Conservation (phyloP, 2,797 vertebrate genomes). For the Tinamus major region DNA sequence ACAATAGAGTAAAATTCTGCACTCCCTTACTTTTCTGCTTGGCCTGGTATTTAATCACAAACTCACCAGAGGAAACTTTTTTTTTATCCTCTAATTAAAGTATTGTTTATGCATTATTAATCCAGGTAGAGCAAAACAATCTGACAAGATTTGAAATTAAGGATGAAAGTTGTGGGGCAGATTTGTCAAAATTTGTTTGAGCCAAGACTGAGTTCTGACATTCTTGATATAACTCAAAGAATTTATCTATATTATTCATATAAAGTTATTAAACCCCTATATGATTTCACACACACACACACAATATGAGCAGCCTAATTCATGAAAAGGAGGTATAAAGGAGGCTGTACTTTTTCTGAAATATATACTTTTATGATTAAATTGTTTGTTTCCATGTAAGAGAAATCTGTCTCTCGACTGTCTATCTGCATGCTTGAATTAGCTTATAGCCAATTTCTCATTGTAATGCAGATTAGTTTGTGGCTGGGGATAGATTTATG, state of each 20-base stretch:
- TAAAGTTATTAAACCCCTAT: not conserved
- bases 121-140: not conserved
- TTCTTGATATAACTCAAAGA: not conserved
- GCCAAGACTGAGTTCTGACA: not conserved
- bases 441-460: not conserved
- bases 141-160: not conserved
- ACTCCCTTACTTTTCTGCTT: constrained; percentile 13
- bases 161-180: not conserved
- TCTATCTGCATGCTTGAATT: not conserved
- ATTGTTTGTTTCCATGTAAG: not conserved
- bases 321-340: not conserved
- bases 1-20: constrained; percentile 39
- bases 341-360: not conserved
- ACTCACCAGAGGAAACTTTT: not conserved
- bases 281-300: not conserved
- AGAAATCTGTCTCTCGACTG: not conserved
- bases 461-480: not conserved
- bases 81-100: not conserved
- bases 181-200: not conserved
- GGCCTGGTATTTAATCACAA: not conserved
- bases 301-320: not conserved
- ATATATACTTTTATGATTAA: not conserved
- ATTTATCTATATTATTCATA: not conserved
- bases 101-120: not conserved
- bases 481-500: not conserved